A percentile compares a stretch with the other conserved stretches of the same genome.
Conservation (phyloP, 2,113 vertebrate genomes). For the Gallinago jamesoni region DNA sequence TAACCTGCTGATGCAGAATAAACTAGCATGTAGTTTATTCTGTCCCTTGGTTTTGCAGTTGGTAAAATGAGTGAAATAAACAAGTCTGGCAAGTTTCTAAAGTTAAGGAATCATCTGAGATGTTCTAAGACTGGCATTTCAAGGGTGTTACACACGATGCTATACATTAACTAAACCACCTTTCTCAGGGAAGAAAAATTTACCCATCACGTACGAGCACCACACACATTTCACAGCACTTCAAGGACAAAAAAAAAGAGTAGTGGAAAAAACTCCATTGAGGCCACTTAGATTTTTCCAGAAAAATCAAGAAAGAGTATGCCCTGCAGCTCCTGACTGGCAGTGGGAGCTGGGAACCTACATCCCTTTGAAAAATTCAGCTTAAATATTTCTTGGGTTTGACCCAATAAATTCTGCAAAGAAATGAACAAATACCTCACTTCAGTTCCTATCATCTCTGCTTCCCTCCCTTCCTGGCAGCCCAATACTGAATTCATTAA, state of each 20-base stretch:
- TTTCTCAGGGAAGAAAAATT: not conserved
- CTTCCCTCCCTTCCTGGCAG: slow-evolving; percentile 38
- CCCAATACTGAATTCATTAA: slow-evolving; percentile 8
- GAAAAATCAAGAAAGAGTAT: not conserved
- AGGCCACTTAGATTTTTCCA: not conserved
- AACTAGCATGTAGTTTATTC: not conserved
- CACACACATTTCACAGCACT: not conserved
- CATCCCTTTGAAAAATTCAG: not conserved
- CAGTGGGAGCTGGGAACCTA: not conserved
- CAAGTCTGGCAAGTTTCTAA: not conserved
- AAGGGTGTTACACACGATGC: rapidly evolving
- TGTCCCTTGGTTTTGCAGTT: not conserved
- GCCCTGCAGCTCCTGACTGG: not conserved
- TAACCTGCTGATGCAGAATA: not conserved
- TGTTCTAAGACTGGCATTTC: not conserved
- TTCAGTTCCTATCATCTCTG: slow-evolving; percentile 36
- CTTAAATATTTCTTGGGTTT: slow-evolving; percentile 1
- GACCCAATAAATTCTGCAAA: slow-evolving; percentile 3
- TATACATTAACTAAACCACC: not conserved
- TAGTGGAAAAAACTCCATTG: not conserved
- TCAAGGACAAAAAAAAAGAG: not conserved
- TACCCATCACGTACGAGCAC: not conserved
- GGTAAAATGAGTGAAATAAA: not conserved
- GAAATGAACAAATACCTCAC: slow-evolving; percentile 23
- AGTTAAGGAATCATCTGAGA: not conserved